phyloP scores from a whole-genome alignment of 2,113 vertebrate genomes.

The Emydocephalus ijimae region DNA sequence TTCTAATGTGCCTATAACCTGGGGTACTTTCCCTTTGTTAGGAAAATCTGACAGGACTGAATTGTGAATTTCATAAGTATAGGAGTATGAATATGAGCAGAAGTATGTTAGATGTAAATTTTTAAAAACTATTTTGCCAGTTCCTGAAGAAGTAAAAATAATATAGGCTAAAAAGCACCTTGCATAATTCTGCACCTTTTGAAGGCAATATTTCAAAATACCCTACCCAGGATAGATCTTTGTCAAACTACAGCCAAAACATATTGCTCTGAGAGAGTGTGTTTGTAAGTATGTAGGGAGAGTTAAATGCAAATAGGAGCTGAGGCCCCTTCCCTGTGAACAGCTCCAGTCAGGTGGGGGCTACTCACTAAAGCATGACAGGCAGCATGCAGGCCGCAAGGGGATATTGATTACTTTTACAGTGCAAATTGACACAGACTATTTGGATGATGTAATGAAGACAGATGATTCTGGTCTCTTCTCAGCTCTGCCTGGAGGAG shows the following conservation, averaged over 20 bases:
- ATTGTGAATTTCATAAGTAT: not conserved
- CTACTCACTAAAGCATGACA: not conserved
- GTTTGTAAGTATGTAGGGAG: not conserved
- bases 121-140: not conserved
- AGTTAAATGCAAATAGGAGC: not conserved
- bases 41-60: not conserved
- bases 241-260: accelerated
- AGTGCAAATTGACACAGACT: constrained; percentile 63
- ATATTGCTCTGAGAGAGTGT: not conserved
- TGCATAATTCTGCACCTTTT: not conserved
- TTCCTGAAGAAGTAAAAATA: not conserved
- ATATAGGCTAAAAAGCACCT: not conserved
- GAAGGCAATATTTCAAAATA: not conserved
- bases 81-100: not conserved
- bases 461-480: constrained; percentile 62
- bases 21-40: not conserved
- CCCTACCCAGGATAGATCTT: accelerated
- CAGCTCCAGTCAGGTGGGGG: not conserved
- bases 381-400: constrained; percentile 37
- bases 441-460: constrained; percentile 68
- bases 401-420: constrained; percentile 68
- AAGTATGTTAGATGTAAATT: not conserved
- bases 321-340: not conserved
- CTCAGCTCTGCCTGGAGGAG: constrained; percentile 37
- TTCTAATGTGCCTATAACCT: not conserved